Base-by-base conservation (phyloP, 2,888 invertebrate genomes). In the Microplitis deprimator region DNA sequence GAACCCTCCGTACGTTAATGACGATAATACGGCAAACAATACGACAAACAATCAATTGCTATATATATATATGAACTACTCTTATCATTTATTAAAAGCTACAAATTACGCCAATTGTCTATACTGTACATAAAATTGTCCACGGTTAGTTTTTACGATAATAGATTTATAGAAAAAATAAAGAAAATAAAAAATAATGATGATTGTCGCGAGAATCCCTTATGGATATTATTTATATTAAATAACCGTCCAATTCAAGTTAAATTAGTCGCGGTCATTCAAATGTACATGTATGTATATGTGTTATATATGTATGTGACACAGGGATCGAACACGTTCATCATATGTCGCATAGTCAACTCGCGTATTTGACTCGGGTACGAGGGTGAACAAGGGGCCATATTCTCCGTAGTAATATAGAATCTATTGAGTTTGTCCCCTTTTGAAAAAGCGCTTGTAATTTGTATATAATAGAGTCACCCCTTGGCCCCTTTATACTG, bases 391-490 rank as follows among this genome's bases (percentile, higher is more conserved):
- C 13, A 62, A 65, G 73, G 73, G 65, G 39, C 64, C 62, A 40
- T 62, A 72, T 61, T 40, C 62, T 72, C 64, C 72, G 61, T 73
- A 65, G 8, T 50, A 62, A 13, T 20, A 20, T 67, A 50, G 38
- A 50, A 50, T 40, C 61, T 50, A 61, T 72, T 61, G 73, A 64
- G 65, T 65, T 67, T 8, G 41, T 17, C 38, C 59, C 73, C 73
- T 62, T 61, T 16, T 70, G 74, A 82, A 83, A 86, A 85, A 82
- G 81, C 84, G 84, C 84, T 82, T 83, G 84, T 85, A 85, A 86
- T 84, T 83, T 80, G 86, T 82, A 82, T 84, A 86, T 85, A 86
- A 86, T 85, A 79, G 85, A 85, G 83, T 69, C 75, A 79, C 80
- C 84, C 82, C 82, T 81, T 81, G 79, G 81, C 73, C 75, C 17